These are phyloP conservation scores for Anisognathus igniventris DNA, from an alignment of 2,797 vertebrate genomes.

Conservation along the genomic window DNA sequence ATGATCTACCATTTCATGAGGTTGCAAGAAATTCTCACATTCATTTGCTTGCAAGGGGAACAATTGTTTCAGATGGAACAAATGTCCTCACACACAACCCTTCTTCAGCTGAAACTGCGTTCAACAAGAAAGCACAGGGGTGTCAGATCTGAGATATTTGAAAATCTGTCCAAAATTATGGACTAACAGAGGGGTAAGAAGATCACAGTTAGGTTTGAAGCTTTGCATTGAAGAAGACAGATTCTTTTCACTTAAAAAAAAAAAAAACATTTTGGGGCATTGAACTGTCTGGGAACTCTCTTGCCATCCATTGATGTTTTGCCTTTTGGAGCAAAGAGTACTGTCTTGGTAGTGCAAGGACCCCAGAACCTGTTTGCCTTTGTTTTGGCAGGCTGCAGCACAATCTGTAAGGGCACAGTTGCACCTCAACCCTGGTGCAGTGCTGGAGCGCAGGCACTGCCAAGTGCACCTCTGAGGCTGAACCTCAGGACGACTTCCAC, in stretches of 20 bases:
- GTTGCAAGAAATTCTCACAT: not conserved
- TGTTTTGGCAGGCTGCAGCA: not conserved
- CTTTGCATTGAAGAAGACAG: not conserved
- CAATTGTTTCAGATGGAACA: not conserved
- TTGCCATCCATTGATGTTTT: not conserved
- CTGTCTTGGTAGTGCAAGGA: not conserved
- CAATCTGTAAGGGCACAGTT: not conserved
- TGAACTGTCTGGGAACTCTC: not conserved
- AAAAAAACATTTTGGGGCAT: not conserved
- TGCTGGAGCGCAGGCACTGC: not conserved
- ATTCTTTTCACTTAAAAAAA: not conserved
- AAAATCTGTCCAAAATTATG: not conserved
- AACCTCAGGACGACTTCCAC: not conserved
- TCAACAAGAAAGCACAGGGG: not conserved
- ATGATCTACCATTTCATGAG: not conserved
- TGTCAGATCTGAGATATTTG: not conserved
- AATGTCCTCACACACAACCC: not conserved
- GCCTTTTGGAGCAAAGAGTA: not conserved
- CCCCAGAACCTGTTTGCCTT: not conserved
- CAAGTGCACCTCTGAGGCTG: not conserved
- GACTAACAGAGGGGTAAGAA: not conserved
- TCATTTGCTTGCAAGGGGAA: not conserved
- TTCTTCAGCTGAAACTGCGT: not conserved
- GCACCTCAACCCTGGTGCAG: accelerated
- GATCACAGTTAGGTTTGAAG: not conserved